A percentile compares a stretch with the other conserved stretches of the same genome.
phyloP scores from a whole-genome alignment of 1,140 invertebrate species.

The Scylla paramamosain region DNA sequence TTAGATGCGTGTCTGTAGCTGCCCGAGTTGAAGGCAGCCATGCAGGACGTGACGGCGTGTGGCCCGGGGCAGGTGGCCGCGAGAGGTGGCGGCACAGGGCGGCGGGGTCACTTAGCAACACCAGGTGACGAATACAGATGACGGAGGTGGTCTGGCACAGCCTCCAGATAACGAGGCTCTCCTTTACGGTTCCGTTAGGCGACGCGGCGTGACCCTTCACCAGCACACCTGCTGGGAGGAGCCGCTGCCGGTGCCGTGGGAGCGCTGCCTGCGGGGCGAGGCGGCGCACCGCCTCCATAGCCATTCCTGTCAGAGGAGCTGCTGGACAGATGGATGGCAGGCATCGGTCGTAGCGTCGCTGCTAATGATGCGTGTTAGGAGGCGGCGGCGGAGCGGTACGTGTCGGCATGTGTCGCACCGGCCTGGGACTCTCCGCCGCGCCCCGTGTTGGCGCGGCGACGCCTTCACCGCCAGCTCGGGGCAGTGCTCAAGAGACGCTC shows the following conservation, averaged over 20 bases:
- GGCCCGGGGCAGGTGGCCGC: background rate
- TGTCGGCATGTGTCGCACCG: background rate
- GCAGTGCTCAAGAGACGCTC: background rate
- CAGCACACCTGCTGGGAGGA: background rate
- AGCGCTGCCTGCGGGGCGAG: background rate
- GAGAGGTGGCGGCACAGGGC: background rate
- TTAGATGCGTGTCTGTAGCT: conserved; percentile 7
- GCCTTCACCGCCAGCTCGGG: background rate
- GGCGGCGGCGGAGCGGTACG: background rate
- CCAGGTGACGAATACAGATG: background rate
- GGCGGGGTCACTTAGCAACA: background rate
- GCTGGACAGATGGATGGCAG: background rate
- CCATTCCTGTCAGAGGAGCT: background rate
- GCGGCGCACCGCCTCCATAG: background rate
- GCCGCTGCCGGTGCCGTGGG: background rate
- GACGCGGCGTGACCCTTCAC: background rate
- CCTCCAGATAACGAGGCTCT: background rate
- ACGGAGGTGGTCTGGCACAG: background rate
- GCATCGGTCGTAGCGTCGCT: background rate
- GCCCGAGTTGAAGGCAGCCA: background rate
- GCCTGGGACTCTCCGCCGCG: background rate
- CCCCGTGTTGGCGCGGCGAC: background rate
- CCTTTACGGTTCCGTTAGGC: background rate
- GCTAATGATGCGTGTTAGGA: conserved; percentile 6
- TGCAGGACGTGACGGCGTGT: background rate